These are phyloP conservation scores for Epizoanthus ramosus DNA, from an alignment of 92 coral and sea anemone species.

Conservation along the genomic window DNA sequence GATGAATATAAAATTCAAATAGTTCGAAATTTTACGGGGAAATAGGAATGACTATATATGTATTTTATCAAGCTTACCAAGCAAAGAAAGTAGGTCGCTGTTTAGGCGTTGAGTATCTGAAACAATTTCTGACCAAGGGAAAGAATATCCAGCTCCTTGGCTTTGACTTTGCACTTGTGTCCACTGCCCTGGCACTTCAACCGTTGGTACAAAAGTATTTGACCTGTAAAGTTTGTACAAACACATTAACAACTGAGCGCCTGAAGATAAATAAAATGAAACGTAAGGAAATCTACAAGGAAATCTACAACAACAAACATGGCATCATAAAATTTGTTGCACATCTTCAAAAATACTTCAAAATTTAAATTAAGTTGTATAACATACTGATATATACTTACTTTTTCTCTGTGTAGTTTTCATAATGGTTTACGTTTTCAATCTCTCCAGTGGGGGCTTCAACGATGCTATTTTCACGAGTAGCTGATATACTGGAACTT, in stretches of 20 bases:
- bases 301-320: background rate
- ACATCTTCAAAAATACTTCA: background rate
- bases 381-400: background rate
- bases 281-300: background rate
- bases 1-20: background rate
- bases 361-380: background rate
- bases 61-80: background rate
- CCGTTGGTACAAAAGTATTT: slow-evolving; percentile 21
- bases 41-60: too few species aligned
- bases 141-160: slow-evolving; percentile 32
- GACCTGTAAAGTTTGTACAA: background rate
- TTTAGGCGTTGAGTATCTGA: slow-evolving; percentile 33
- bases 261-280: background rate
- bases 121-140: slow-evolving; percentile 43
- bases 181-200: slow-evolving; percentile 28
- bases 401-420: slow-evolving; percentile 18
- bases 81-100: slow-evolving; percentile 30
- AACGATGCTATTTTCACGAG: background rate
- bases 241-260: background rate
- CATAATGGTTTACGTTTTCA: background rate
- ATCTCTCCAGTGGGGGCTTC: background rate
- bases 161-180: slow-evolving; percentile 37
- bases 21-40: background rate
- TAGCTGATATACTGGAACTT: background rate
- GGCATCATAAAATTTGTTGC: background rate